phyloP scores from a whole-genome alignment of 1,140 invertebrate species.

The Eriocheir sinensis region DNA sequence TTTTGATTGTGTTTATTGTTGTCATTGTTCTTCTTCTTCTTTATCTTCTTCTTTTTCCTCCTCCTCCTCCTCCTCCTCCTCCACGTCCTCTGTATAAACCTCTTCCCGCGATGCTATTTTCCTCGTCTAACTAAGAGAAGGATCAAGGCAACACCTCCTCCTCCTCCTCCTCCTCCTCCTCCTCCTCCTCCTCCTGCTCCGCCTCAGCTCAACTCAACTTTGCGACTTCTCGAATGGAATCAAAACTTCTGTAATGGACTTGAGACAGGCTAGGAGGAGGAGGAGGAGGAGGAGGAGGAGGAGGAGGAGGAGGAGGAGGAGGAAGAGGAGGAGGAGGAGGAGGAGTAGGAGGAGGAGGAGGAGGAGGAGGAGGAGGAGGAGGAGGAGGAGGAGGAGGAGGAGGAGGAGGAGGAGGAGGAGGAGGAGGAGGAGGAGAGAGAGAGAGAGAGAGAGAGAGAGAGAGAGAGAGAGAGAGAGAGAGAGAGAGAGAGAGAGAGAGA shows the following conservation, averaged over 20 bases:
- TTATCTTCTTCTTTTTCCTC: neutral
- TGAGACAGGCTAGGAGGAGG: neutral
- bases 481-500: neutral
- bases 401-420: neutral
- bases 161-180: conserved; percentile 19
- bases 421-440: neutral
- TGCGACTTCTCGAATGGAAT: conserved; percentile 1
- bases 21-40: no score
- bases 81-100: neutral
- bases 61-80: neutral
- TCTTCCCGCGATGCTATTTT: conserved; percentile 4
- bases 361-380: neutral
- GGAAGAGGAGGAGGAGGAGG: neutral
- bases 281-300: no score
- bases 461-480: neutral
- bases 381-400: no score
- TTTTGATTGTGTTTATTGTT: no score
- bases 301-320: neutral
- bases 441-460: neutral
- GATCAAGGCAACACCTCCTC: neutral
- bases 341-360: no score
- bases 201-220: neutral
- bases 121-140: neutral
- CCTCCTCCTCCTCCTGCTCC: conserved; percentile 9
- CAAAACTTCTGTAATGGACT: conserved; percentile 25